Percentiles rank a stretch among this genome's conserved stretches.
Conservation (phyloP, 2,888 invertebrate species). For the Yponomeuta cagnagella region DNA sequence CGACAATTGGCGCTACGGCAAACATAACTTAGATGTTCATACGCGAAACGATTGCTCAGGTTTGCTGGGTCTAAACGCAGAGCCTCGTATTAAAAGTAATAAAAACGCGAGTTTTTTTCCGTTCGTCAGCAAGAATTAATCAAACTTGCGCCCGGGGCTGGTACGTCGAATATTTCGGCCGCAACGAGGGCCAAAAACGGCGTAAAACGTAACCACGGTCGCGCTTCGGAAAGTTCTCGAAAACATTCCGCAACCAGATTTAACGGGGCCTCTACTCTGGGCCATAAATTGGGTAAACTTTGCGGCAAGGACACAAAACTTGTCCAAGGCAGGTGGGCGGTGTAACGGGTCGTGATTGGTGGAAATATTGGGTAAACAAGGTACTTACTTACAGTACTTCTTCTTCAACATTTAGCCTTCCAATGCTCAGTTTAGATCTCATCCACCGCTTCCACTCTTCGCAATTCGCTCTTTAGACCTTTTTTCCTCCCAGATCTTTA, state of each 20-base stretch:
- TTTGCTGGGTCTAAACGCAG: not conserved
- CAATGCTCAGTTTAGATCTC: too few species aligned
- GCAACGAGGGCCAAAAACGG: slow-evolving; percentile 3
- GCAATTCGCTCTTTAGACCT: too few species aligned
- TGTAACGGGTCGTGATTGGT: not conserved
- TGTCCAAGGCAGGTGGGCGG: not conserved
- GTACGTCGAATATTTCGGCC: not conserved
- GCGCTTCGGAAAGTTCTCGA: slow-evolving; percentile 5
- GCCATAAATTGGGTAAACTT: not conserved
- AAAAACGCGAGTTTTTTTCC: slow-evolving; percentile 4
- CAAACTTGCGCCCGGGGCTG: not conserved
- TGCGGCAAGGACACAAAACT: not conserved
- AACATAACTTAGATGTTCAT: too few species aligned
- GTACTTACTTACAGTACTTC: too few species aligned
- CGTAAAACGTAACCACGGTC: not conserved
- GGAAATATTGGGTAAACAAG: too few species aligned
- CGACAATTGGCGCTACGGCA: too few species aligned
- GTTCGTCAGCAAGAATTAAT: slow-evolving; percentile 1
- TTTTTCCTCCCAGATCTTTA: too few species aligned
- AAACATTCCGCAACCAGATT: slow-evolving; percentile 8
- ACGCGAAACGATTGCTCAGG: not conserved
- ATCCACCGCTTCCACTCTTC: too few species aligned
- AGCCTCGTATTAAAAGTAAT: not conserved
- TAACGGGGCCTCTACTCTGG: not conserved
- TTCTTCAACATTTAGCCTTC: too few species aligned